A percentile compares a stretch with the other conserved stretches of the same genome.
These are phyloP conservation scores for Monochamus saltuarius DNA, from an alignment of 1,140 invertebrate species.

Conservation along the genomic window DNA sequence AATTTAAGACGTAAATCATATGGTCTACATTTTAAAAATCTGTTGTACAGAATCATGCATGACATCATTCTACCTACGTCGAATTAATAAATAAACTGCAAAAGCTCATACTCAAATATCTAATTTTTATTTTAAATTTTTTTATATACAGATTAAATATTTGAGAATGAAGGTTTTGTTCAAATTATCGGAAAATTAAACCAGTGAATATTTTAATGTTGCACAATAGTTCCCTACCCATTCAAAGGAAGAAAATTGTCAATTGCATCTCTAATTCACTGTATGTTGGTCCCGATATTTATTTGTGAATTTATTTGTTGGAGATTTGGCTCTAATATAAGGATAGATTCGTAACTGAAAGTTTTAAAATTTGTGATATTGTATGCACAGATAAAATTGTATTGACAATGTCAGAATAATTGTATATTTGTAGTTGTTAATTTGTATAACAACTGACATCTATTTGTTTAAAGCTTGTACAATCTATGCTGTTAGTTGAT, in stretches of 20 bases:
- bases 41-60: too few species aligned
- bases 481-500: constrained; percentile 49
- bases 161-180: too few species aligned
- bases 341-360: constrained; percentile 9
- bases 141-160: too few species aligned
- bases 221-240: not conserved
- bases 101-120: too few species aligned
- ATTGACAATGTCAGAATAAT: constrained; percentile 49
- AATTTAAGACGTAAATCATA: too few species aligned
- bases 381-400: constrained; percentile 41
- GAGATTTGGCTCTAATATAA: not conserved
- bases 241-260: constrained; percentile 4
- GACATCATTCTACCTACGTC: too few species aligned
- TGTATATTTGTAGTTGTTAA: constrained; percentile 48
- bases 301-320: not conserved
- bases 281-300: not conserved
- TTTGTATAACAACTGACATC: constrained; percentile 45
- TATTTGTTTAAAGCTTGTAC: constrained; percentile 47
- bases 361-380: constrained; percentile 39
- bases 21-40: too few species aligned
- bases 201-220: too few species aligned
- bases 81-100: too few species aligned
- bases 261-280: not conserved
- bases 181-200: too few species aligned
- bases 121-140: too few species aligned